Evolutionary conservation across 64 coral and sea anemone species (phyloP).

Genomic region (Porites australiensis): DNA sequence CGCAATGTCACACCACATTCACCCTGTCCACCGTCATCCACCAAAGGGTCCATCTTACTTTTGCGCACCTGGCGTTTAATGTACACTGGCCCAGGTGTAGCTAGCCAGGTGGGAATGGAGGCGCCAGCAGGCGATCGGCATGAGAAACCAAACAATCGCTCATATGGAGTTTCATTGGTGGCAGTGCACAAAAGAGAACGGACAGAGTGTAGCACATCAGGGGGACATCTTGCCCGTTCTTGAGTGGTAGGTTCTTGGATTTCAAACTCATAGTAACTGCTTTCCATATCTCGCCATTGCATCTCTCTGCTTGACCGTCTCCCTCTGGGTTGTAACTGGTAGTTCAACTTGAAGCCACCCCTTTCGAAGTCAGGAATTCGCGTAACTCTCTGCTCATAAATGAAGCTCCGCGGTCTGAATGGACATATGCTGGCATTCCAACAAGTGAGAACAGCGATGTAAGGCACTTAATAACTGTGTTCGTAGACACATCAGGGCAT

Average conservation of each 20-base stretch:
- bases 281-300: slow-evolving; percentile 49
- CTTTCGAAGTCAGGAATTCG: slow-evolving; percentile 24
- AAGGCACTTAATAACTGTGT: too few species aligned
- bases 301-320: slow-evolving; percentile 45
- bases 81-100: slow-evolving; percentile 23
- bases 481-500: not conserved
- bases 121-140: slow-evolving; percentile 1
- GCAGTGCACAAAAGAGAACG: slow-evolving; percentile 62
- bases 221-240: slow-evolving; percentile 38
- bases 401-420: slow-evolving; percentile 23
- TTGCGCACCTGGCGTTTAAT: slow-evolving; percentile 35
- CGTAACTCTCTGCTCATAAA: slow-evolving; percentile 56
- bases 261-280: slow-evolving; percentile 16
- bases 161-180: slow-evolving; percentile 53
- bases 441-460: too few species aligned
- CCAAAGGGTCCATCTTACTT: slow-evolving; percentile 53
- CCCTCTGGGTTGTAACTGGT: slow-evolving; percentile 41
- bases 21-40: slow-evolving; percentile 22
- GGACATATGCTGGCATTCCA: too few species aligned
- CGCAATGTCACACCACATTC: too few species aligned
- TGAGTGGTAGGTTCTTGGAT: slow-evolving; percentile 34
- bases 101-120: slow-evolving; percentile 58
- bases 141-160: slow-evolving; percentile 33
- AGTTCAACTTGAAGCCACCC: slow-evolving; percentile 54
- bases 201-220: slow-evolving; percentile 49